Evolutionary conservation across 2,888 invertebrate genomes (phyloP), one percentile per base, ranked within the genome.

Genomic region (Norana najaformis): DNA sequence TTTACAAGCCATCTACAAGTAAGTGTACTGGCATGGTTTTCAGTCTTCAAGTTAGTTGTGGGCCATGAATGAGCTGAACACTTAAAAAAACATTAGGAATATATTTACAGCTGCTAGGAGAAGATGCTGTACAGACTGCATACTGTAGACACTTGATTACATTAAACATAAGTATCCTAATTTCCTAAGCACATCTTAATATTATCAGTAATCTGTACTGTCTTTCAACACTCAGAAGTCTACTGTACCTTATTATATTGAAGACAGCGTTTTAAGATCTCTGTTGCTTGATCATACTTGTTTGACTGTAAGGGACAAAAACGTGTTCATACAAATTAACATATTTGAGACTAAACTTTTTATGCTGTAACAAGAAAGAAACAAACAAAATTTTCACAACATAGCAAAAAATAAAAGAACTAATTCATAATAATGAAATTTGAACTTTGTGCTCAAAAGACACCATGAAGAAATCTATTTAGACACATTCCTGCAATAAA

Each of bases 221-320:
- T 69, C 30, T n/a, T 20, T 41, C n/a, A 18, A 89, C 47, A 69
- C 69, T n/a, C 69, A 69, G 69, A n/a, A 69, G n/a, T 69, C n/a
- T 69, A n/a, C 69, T 69, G 69, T 30, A 95, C 95, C 93, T 95
- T 95, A 92, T 96, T 96, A 92, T 95, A 94, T 90, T 95, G 94
- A 82, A 96, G 93, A 89, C 95, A 95, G 89, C 94, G 93, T 91
- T 95, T 95, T 34, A 99, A 95, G 39, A 98, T 95, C 92, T 98
- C 97, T 88, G 96, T 96, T 0, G 98, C 98, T 89, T 97, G 96
- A 91, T 98, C 98, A 93, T 96, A 96, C 94, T 98, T 97, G 34
- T 97, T 97, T 93, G 96, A 94, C 94, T 95, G 93, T 89, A 88
- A 20, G 36, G 30, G 34, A 41, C 13, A 47, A 30, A 16, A 69